These are phyloP conservation scores for Naso thynnoides DNA, from an alignment of 2,797 vertebrate genomes.

Conservation along the genomic window DNA sequence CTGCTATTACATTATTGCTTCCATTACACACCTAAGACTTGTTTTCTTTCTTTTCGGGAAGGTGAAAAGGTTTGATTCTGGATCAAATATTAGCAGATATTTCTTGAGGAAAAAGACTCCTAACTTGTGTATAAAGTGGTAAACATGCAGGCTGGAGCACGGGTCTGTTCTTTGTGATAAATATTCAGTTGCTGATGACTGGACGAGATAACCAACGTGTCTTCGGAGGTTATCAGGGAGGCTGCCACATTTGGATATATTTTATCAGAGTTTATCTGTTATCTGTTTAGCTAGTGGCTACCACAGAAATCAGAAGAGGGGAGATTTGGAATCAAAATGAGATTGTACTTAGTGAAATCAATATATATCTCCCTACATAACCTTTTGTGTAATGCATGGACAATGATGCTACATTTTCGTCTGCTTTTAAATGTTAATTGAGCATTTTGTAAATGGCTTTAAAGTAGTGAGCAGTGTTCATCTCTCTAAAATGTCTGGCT, in stretches of 20 bases:
- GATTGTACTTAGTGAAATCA: conserved; percentile 83
- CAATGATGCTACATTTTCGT: conserved; percentile 69
- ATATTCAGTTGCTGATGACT: conserved; percentile 88
- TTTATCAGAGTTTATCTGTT: conserved; percentile 88
- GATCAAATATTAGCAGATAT: conserved; percentile 45
- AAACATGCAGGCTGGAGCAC: conserved; percentile 79
- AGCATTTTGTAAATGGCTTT: conserved; percentile 81
- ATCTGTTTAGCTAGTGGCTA: conserved; percentile 85
- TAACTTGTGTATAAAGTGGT: conserved; percentile 74
- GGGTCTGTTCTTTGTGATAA: conserved; percentile 85
- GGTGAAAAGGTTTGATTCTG: conserved; percentile 19
- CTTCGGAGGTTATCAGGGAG: conserved; percentile 86
- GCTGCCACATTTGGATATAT: conserved; percentile 88
- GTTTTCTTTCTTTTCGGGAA: conserved; percentile 19
- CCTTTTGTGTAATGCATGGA: conserved; percentile 79
- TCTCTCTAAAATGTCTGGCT: conserved; percentile 71
- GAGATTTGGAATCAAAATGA: conserved; percentile 81
- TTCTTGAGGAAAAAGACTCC: conserved; percentile 51
- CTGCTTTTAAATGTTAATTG: conserved; percentile 87
- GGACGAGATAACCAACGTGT: conserved; percentile 84
- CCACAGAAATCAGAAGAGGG: conserved; percentile 78
- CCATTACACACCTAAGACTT: not conserved
- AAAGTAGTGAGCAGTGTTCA: conserved; percentile 73
- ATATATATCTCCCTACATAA: conserved; percentile 79
- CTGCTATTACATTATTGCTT: too few species aligned